These are phyloP conservation scores for Burhinus bistriatus DNA, from an alignment of 2,113 vertebrate genomes.

Conservation along the genomic window DNA sequence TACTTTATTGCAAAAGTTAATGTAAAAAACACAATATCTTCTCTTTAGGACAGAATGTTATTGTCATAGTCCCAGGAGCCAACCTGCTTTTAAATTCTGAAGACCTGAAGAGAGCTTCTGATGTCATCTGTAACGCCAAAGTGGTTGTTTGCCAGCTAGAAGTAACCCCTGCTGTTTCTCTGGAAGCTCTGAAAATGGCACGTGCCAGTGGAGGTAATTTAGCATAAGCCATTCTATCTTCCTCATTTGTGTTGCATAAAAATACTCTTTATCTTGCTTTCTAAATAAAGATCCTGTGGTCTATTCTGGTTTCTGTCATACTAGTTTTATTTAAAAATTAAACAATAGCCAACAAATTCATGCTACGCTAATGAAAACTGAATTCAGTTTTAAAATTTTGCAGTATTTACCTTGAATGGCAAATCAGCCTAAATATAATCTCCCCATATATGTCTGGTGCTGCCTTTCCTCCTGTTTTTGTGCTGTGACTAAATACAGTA, in stretches of 20 bases:
- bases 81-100: conserved; percentile 87
- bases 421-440: neutral
- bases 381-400: neutral
- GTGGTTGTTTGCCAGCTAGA: conserved; percentile 94
- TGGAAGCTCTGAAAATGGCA: conserved; percentile 87
- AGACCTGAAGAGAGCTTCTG: conserved; percentile 80
- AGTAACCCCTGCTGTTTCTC: conserved; percentile 80
- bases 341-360: conserved; percentile 5
- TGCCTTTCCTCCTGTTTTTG: neutral
- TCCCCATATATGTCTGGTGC: neutral
- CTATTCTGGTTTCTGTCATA: conserved; percentile 1
- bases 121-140: conserved; percentile 79
- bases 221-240: neutral
- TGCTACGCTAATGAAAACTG: neutral
- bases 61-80: conserved; percentile 93
- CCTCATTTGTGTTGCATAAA: neutral
- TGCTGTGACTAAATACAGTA: neutral
- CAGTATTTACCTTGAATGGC: neutral
- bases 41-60: conserved; percentile 89
- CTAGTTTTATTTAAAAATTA: conserved; percentile 1
- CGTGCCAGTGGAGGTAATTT: conserved; percentile 81
- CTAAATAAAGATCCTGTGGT: neutral
- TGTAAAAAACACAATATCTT: neutral
- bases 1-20: neutral
- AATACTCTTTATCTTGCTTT: neutral